Evolutionary conservation across 2,888 invertebrate species (phyloP).

Genomic region (Mongoloraphidia duomilia): DNA sequence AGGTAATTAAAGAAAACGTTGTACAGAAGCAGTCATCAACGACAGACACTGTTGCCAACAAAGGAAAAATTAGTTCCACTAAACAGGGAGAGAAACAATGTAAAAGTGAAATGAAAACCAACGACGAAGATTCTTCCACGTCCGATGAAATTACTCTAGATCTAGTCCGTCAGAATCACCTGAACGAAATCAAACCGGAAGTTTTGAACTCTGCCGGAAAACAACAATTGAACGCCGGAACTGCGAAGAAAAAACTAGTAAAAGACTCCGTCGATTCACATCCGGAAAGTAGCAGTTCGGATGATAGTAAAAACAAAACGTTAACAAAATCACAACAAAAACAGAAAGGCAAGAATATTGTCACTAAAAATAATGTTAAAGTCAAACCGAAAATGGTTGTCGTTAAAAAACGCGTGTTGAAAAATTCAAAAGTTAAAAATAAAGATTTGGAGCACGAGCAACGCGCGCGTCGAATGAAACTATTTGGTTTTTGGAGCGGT

Average conservation of each 20-base stretch:
- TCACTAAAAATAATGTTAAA: conserved; percentile 11
- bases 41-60: conserved; percentile 27
- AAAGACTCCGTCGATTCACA: neutral
- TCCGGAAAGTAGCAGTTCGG: neutral
- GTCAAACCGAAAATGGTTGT: conserved; percentile 9
- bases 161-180: conserved; percentile 10
- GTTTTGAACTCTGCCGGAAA: conserved; percentile 18
- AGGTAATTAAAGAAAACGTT: too few relatives aligned
- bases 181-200: conserved; percentile 9
- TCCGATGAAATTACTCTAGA: conserved; percentile 17
- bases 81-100: conserved; percentile 16
- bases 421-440: neutral
- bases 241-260: neutral
- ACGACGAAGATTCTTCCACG: conserved; percentile 13
- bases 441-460: conserved; percentile 11
- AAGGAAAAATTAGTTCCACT: conserved; percentile 25
- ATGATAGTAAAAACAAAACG: neutral
- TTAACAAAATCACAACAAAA: neutral
- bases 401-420: conserved; percentile 12
- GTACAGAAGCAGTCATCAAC: conserved; percentile 20
- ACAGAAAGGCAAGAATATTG: conserved; percentile 6
- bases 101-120: conserved; percentile 1
- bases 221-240: conserved; percentile 13
- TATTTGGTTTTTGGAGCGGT: conserved; percentile 57
- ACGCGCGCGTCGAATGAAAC: conserved; percentile 35